phyloP scores from a whole-genome alignment of 2,797 vertebrate genomes.

The Pseudochirops corinnae region DNA sequence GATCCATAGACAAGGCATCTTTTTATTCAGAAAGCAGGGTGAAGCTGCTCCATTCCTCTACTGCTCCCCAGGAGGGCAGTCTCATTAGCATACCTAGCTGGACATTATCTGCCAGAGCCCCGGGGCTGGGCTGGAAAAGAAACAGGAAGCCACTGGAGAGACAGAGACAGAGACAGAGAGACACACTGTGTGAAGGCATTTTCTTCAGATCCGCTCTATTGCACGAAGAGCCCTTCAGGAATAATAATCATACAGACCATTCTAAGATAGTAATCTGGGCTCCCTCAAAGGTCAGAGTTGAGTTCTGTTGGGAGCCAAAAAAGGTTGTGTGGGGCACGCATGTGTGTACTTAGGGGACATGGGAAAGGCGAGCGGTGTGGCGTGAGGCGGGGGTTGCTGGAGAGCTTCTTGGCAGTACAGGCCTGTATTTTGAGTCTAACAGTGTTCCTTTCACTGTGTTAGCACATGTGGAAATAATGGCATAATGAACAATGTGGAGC shows the following conservation, averaged over 20 bases:
- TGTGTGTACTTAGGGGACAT: neutral
- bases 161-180: neutral
- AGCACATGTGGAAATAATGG: neutral
- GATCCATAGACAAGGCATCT: neutral
- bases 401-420: neutral
- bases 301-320: neutral
- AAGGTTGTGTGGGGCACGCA: neutral
- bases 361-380: neutral
- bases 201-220: neutral
- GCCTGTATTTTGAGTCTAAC: constrained; percentile 1
- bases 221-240: neutral
- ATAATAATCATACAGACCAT: neutral
- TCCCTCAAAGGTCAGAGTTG: neutral
- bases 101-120: neutral
- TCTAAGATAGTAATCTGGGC: neutral
- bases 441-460: neutral
- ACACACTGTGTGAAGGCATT: neutral
- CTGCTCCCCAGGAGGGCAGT: neutral
- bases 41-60: neutral
- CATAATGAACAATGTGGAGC: constrained; percentile 32
- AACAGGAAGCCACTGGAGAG: neutral
- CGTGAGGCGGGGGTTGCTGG: neutral
- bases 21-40: neutral
- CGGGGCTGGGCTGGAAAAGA: neutral
- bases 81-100: neutral